phyloP scores from a whole-genome alignment of 1,140 invertebrate species.

The Microplitis demolitor region DNA sequence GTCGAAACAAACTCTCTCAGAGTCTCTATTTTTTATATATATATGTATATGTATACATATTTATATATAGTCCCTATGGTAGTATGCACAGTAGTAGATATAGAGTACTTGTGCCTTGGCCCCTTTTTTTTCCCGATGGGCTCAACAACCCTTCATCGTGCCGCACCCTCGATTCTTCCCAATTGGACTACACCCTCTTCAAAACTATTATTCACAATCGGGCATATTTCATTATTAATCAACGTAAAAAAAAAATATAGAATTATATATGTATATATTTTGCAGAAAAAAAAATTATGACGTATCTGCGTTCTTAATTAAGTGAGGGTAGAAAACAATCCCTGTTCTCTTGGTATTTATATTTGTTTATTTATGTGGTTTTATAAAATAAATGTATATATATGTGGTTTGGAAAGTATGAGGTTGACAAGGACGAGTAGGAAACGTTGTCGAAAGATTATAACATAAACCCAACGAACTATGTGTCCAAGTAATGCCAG shows the following conservation, averaged over 20 bases:
- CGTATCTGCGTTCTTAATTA: too few species aligned
- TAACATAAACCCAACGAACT: constrained; percentile 48
- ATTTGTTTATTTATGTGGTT: too few species aligned
- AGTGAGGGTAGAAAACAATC: too few species aligned
- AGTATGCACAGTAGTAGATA: background rate
- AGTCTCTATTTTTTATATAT: too few species aligned
- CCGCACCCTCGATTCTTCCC: constrained; percentile 24
- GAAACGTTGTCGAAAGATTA: constrained; percentile 62
- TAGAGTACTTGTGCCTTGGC: background rate
- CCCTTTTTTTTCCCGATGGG: constrained; percentile 3
- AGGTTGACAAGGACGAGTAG: constrained; percentile 47
- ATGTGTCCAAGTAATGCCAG: constrained; percentile 60
- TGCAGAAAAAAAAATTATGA: too few species aligned
- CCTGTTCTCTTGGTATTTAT: background rate
- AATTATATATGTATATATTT: too few species aligned
- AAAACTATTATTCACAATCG: constrained; percentile 24
- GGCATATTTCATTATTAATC: background rate
- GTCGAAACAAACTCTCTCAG: background rate
- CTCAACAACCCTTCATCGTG: constrained; percentile 22
- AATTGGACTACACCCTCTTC: constrained; percentile 21
- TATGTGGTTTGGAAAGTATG: background rate
- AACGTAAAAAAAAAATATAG: background rate
- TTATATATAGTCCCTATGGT: background rate
- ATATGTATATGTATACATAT: background rate
- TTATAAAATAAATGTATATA: background rate